Evolutionary conservation across 2,113 vertebrate species (phyloP).

Genomic region (Caretta caretta): DNA sequence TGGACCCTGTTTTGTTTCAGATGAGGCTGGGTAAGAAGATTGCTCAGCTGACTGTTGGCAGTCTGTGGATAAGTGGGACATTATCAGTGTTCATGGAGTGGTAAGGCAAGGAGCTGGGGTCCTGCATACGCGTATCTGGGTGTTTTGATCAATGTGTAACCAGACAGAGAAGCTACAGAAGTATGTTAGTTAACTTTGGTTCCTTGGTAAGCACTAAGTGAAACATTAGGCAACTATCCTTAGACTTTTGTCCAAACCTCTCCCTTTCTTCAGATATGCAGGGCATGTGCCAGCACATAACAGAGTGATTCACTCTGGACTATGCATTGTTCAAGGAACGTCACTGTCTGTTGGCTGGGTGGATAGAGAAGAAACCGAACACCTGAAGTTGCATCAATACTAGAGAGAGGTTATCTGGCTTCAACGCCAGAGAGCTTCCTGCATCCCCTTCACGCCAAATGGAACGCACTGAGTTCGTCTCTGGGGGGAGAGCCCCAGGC

Average conservation of each 20-base stretch:
- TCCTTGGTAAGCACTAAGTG: neutral
- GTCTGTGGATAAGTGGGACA: neutral
- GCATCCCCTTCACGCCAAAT: neutral
- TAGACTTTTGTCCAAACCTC: neutral
- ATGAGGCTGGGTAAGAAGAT: conserved; percentile 31
- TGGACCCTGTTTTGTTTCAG: conserved; percentile 58
- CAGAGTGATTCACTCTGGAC: neutral
- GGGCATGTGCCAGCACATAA: neutral
- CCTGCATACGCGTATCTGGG: accelerated
- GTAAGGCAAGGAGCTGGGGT: neutral
- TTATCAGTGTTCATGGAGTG: neutral
- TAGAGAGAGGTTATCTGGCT: neutral
- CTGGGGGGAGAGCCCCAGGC: too few relatives aligned
- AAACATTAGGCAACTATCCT: accelerated
- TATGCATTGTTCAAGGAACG: neutral
- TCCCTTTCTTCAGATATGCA: neutral
- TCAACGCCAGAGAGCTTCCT: accelerated
- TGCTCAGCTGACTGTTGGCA: conserved; percentile 8
- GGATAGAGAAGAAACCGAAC: accelerated
- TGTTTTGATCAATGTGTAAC: accelerated
- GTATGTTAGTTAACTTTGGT: neutral
- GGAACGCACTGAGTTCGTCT: too few relatives aligned
- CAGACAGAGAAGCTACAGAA: neutral
- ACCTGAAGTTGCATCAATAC: neutral
- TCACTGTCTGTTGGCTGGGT: accelerated